A percentile compares a stretch with the other conserved stretches of the same genome.
phyloP scores from a whole-genome alignment of 2,797 vertebrate genomes.

The Oryzias dopingdopingensis region DNA sequence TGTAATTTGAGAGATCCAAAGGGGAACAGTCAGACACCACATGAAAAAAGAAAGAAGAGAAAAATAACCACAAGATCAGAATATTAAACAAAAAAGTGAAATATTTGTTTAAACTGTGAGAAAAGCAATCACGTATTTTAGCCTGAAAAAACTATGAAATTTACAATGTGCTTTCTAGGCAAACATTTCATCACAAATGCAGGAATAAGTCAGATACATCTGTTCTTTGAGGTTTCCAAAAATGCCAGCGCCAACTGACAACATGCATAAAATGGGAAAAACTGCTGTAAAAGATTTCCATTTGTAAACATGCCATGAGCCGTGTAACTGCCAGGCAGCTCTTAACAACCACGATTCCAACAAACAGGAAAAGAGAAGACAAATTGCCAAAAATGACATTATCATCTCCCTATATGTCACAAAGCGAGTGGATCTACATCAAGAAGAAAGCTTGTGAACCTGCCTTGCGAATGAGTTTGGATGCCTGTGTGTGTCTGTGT shows the following conservation, averaged over 20 bases:
- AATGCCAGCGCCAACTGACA: conserved; percentile 51
- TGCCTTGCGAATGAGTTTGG: conserved; percentile 24
- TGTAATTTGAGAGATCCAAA: conserved; percentile 48
- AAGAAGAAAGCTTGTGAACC: conserved; percentile 57
- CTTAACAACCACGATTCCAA: conserved; percentile 66
- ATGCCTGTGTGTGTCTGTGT: conserved; percentile 61
- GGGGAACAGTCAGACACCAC: conserved; percentile 35
- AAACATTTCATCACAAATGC: conserved; percentile 38
- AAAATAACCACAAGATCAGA: conserved; percentile 35
- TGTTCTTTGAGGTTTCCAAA: conserved; percentile 54
- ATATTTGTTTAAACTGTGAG: conserved; percentile 20
- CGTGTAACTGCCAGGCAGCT: conserved; percentile 59
- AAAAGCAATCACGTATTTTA: conserved; percentile 50
- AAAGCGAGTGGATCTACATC: conserved; percentile 88
- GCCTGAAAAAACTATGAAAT: conserved; percentile 45
- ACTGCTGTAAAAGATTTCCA: conserved; percentile 70
- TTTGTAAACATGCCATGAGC: conserved; percentile 73
- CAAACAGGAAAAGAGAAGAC: conserved; percentile 55
- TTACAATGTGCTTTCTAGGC: conserved; percentile 52
- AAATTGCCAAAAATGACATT: conserved; percentile 87
- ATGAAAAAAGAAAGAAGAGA: conserved; percentile 39
- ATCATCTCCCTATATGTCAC: conserved; percentile 88
- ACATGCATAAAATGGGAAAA: conserved; percentile 55
- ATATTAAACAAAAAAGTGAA: conserved; percentile 27
- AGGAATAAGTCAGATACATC: conserved; percentile 62